These are phyloP conservation scores for Bufotes viridis DNA, from an alignment of 2,797 vertebrate genomes.

Conservation along the genomic window DNA sequence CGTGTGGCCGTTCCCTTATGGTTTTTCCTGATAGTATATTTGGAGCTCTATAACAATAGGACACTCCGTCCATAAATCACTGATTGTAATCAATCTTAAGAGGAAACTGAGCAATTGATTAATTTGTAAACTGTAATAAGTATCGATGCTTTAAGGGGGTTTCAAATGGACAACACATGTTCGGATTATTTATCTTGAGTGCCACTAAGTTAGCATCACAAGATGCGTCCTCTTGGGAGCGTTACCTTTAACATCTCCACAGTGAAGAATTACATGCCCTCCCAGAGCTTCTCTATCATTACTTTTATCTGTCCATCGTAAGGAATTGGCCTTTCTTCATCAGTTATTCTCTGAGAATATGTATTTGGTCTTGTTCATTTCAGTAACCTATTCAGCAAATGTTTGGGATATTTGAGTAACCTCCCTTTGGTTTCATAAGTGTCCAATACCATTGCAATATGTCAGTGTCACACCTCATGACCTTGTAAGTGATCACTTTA, in stretches of 20 bases:
- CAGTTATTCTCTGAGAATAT: conserved; percentile 25
- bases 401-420: conserved; percentile 34
- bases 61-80: not conserved
- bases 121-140: conserved; percentile 36
- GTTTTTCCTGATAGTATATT: not conserved
- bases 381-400: conserved; percentile 33
- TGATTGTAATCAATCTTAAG: conserved; percentile 21
- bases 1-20: not conserved
- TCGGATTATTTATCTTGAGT: conserved; percentile 29
- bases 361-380: conserved; percentile 9
- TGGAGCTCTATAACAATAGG: not conserved
- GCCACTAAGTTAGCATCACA: conserved; percentile 12
- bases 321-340: conserved; percentile 29
- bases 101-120: conserved; percentile 49
- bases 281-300: not conserved
- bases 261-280: conserved; percentile 12
- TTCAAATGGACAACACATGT: conserved; percentile 47
- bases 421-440: conserved; percentile 23
- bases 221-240: conserved; percentile 17
- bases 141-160: conserved; percentile 3
- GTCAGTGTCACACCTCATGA: conserved; percentile 36
- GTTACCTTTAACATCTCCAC: conserved; percentile 16
- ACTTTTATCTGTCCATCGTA: conserved; percentile 25
- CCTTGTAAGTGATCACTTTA: conserved; percentile 22
- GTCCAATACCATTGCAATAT: conserved; percentile 30